Conservation (phyloP, 2,113 vertebrate genomes). For the Barnardius zonarius region DNA sequence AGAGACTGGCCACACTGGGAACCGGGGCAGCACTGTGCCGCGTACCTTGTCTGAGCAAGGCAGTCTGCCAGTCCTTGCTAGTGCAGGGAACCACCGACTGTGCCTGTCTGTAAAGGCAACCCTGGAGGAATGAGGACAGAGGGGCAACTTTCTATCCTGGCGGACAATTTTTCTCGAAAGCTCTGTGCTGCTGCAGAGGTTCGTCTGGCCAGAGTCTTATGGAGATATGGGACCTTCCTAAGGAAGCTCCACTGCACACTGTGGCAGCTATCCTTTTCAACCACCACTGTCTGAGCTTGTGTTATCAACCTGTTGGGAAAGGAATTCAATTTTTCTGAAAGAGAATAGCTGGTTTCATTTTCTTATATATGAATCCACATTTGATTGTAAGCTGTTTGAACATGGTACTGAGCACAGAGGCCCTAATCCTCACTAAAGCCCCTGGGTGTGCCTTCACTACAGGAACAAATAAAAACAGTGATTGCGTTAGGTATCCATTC, state of each 20-base stretch:
- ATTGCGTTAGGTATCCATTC: conserved; percentile 14
- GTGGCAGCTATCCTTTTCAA: neutral
- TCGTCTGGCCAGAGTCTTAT: neutral
- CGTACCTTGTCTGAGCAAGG: neutral
- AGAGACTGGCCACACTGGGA: neutral
- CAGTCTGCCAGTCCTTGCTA: neutral
- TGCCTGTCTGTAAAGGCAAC: neutral
- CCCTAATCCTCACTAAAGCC: neutral
- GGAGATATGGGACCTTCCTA: neutral
- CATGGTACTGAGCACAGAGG: neutral
- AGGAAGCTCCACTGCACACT: neutral
- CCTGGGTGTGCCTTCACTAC: neutral
- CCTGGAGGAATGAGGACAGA: neutral
- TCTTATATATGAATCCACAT: conserved; percentile 8
- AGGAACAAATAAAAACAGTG: conserved; percentile 18
- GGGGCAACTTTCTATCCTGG: neutral
- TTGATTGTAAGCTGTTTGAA: conserved; percentile 13
- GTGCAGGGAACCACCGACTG: neutral
- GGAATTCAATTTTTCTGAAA: conserved; percentile 31
- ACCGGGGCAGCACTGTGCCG: neutral
- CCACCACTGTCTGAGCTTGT: neutral
- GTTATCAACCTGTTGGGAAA: neutral
- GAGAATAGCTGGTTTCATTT: conserved; percentile 17
- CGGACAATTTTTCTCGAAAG: neutral
- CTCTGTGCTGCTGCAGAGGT: neutral